A percentile compares a stretch with the other conserved stretches of the same genome.
Conservation (phyloP, 23 tunicate species). For the Trididemnum clinides region DNA sequence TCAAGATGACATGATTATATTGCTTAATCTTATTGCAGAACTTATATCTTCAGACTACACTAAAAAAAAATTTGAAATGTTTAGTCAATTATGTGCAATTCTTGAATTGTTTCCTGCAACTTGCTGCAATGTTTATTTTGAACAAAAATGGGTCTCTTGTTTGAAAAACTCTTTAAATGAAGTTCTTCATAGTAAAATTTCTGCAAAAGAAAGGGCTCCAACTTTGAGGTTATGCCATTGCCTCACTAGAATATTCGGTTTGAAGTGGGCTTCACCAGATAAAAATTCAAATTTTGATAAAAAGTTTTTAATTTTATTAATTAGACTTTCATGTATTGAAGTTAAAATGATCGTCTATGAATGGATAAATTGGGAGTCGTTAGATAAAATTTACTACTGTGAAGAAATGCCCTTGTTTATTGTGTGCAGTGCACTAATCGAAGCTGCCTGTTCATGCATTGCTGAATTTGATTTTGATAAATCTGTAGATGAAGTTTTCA, state of each 20-base stretch:
- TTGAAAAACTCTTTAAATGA: constrained; percentile 18
- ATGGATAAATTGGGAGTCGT: not conserved
- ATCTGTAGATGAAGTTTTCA: constrained; percentile 7
- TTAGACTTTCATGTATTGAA: constrained; percentile 48
- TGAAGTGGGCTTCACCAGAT: constrained; percentile 11
- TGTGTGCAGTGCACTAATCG: constrained; percentile 43
- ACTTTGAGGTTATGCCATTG: constrained; percentile 28
- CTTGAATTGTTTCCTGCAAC: not conserved
- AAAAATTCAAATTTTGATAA: not conserved
- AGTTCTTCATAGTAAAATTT: constrained; percentile 53
- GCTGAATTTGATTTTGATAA: constrained; percentile 60
- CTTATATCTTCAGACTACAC: constrained; percentile 2
- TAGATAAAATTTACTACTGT: not conserved
- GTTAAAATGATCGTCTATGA: constrained; percentile 20
- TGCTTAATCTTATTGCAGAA: constrained; percentile 3
- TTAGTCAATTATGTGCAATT: not conserved
- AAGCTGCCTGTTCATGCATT: constrained; percentile 39
- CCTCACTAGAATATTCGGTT: constrained; percentile 18
- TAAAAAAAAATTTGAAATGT: constrained; percentile 33
- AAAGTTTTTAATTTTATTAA: constrained; percentile 38
- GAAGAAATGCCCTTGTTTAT: not conserved
- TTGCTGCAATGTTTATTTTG: not conserved
- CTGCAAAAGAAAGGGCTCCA: constrained; percentile 34
- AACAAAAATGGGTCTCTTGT: constrained; percentile 30
- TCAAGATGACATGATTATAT: not conserved